A percentile compares a stretch with the other conserved stretches of the same genome.
Evolutionary conservation across 2,797 vertebrate genomes (phyloP).

Genomic region (Falco cherrug): DNA sequence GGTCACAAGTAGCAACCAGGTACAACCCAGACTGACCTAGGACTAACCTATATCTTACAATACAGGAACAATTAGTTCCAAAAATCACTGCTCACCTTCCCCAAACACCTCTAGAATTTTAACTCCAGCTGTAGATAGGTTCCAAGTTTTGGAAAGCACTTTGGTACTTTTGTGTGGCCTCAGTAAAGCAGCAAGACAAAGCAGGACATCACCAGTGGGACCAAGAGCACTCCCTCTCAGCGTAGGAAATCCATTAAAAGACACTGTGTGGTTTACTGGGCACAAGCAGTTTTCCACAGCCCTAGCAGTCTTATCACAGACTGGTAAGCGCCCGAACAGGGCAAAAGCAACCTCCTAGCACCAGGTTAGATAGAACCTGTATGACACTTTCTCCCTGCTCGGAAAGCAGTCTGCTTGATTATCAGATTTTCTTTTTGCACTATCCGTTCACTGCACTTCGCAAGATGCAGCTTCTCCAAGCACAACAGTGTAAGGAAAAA

Average conservation of each 20-base stretch:
- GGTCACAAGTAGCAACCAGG: rapidly evolving
- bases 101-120: background rate
- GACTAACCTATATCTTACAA: background rate
- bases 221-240: background rate
- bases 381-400: background rate
- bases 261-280: background rate
- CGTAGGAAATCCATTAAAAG: background rate
- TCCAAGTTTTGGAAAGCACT: background rate
- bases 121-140: background rate
- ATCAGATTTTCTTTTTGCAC: background rate
- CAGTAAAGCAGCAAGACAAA: background rate
- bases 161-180: background rate
- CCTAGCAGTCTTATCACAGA: background rate
- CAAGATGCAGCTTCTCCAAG: background rate
- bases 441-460: background rate
- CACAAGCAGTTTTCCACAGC: background rate
- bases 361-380: background rate
- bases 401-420: background rate
- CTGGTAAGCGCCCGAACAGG: background rate
- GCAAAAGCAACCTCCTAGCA: background rate
- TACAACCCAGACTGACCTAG: background rate
- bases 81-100: background rate
- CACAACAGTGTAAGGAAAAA: background rate
- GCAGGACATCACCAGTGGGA: background rate
- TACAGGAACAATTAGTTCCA: background rate